Base-by-base conservation (phyloP, 2,888 invertebrate species). In the Idaea biselata region DNA sequence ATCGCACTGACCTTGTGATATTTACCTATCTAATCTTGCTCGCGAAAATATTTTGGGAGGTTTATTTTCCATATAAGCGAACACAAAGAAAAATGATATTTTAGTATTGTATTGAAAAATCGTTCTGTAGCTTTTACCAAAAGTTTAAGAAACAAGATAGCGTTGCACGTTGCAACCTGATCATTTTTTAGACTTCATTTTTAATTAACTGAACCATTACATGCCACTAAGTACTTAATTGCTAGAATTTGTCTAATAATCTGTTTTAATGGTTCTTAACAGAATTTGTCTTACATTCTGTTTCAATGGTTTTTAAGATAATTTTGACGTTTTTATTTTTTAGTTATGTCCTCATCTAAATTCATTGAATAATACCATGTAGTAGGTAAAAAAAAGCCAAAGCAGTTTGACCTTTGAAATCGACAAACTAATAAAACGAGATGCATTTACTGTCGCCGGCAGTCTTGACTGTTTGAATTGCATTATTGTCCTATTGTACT, bases 11-110 rank as follows among this genome's bases (percentile, higher is more conserved):
- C 91, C 91, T 91, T 92, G 91, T 78, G 83, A 86, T 89, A 82
- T 87, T 90, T 91, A 91, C 91, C 91, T 92, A 91, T 92, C 91
- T 92, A 90, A 91, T 92, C 91, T 86, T 79, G 79, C 84, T 85
- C 81, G 91, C 91, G 78, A 91, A 88, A 86, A 88, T 81, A 81
- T 74, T 75, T 78, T 73, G 76, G 73, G 73, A 71, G 74, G 76
- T 80, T 81, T 82, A 80, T 79, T 74, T 77, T 78, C 72, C 75
- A 75, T 74, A 71, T 69, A 32, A 32, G 31, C 14, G 16, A 17
- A 25, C 53, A 54, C 17, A 25, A 14, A 44, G 60, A 58, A 32
- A 61, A 63, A 66, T 60, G 60, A 60, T 17, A 61, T 11, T 63
- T 58, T 59, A 33, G 14, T 53, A 63, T 56, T 18, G 56, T 44